Evolutionary conservation across 2,888 invertebrate species (phyloP).

Genomic region (Ophioninae sp.): DNA sequence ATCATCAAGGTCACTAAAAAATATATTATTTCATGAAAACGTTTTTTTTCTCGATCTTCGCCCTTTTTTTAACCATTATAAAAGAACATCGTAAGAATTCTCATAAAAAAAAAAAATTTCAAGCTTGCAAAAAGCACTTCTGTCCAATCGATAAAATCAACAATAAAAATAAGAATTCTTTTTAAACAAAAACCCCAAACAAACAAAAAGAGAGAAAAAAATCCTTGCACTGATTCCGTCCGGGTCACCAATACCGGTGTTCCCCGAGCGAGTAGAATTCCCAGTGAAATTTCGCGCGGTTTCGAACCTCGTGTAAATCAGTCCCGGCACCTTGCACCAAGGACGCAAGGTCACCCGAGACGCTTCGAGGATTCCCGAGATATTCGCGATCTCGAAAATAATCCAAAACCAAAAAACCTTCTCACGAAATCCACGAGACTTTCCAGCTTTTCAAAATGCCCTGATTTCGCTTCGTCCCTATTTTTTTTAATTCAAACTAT

Average conservation of each 20-base stretch:
- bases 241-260: background rate
- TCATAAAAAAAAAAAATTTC: no score
- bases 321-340: background rate
- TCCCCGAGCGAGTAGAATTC: background rate
- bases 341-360: background rate
- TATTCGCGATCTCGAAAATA: background rate
- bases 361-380: background rate
- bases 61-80: no score
- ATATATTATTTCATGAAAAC: no score
- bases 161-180: no score
- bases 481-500: background rate
- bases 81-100: no score
- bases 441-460: background rate
- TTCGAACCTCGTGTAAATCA: background rate
- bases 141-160: no score
- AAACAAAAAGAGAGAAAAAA: background rate
- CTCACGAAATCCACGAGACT: background rate
- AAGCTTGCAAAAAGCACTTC: no score
- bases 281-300: slow-evolving; percentile 28
- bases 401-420: background rate
- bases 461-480: no score
- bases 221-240: background rate
- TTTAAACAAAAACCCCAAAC: no score
- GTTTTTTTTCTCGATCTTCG: no score
- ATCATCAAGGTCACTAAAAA: no score